phyloP scores from a whole-genome alignment of 2,888 invertebrate species.

The Callimorpha dominula region DNA sequence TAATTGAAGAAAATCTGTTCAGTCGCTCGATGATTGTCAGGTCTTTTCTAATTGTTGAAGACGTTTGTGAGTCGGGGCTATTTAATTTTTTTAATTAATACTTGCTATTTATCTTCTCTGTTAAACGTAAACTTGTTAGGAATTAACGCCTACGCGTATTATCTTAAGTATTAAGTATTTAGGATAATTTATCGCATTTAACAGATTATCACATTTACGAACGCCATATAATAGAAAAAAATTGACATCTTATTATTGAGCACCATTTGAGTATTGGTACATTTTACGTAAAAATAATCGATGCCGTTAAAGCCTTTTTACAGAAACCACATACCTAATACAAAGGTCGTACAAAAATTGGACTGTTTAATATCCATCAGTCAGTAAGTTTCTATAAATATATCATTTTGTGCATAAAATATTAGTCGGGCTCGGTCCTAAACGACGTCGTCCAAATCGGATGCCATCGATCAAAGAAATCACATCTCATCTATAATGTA shows the following conservation, averaged over 20 bases:
- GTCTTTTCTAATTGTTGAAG: too few relatives aligned
- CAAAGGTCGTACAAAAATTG: conserved; percentile 33
- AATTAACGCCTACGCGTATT: not conserved
- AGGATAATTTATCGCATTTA: too few relatives aligned
- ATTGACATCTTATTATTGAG: too few relatives aligned
- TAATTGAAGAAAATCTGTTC: too few relatives aligned
- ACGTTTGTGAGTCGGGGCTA: too few relatives aligned
- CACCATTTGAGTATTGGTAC: too few relatives aligned
- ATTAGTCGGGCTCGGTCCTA: conserved; percentile 54
- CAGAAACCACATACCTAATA: not conserved
- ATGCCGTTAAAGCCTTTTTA: not conserved
- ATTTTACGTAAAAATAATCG: not conserved
- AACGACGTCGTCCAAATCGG: conserved; percentile 60
- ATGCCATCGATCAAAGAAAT: conserved; percentile 69
- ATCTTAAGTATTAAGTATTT: too few relatives aligned
- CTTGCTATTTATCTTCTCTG: too few relatives aligned
- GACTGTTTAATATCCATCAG: conserved; percentile 47
- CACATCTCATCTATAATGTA: conserved; percentile 67
- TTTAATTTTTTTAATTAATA: too few relatives aligned
- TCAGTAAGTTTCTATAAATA: conserved; percentile 31
- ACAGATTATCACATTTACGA: too few relatives aligned
- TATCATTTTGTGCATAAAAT: conserved; percentile 60
- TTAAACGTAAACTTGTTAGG: not conserved
- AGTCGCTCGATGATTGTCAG: too few relatives aligned
- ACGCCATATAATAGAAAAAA: too few relatives aligned